phyloP scores from a whole-genome alignment of 2,888 invertebrate species.

The Leptura quadrifasciata region DNA sequence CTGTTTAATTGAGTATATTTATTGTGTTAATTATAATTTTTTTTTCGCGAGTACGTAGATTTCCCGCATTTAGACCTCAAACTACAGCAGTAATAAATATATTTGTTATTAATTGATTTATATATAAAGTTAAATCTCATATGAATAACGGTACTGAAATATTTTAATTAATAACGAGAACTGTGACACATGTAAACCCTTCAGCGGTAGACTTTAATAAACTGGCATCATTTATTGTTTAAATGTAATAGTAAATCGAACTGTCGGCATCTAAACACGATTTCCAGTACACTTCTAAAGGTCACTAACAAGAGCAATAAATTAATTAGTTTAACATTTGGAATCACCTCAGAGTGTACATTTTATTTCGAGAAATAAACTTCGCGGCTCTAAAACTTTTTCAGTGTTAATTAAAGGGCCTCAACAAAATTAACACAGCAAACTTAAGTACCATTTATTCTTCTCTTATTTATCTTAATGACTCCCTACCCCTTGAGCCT shows the following conservation, averaged over 20 bases:
- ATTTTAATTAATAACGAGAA: constrained; percentile 8
- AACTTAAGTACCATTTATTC: constrained; percentile 35
- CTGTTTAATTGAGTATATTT: no score
- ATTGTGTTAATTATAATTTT: no score
- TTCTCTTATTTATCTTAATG: constrained; percentile 28
- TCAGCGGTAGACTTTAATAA: not conserved
- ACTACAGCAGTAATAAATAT: no score
- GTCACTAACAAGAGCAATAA: constrained; percentile 14
- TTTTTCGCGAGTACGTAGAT: no score
- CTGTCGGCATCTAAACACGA: not conserved
- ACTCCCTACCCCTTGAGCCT: not conserved
- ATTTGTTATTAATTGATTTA: not conserved
- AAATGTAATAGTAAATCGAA: constrained; percentile 20
- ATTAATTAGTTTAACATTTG: constrained; percentile 26
- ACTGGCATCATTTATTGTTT: not conserved
- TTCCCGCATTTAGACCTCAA: no score
- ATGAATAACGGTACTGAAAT: not conserved
- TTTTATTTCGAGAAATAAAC: constrained; percentile 24
- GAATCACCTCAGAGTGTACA: constrained; percentile 16
- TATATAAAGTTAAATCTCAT: not conserved
- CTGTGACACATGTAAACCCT: constrained; percentile 15
- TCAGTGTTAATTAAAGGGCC: constrained; percentile 28
- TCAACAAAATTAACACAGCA: constrained; percentile 27
- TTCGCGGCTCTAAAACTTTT: constrained; percentile 24
- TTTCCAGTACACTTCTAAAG: not conserved